Evolutionary conservation across 2,113 vertebrate species (phyloP).

Genomic region (Diadophis punctatus): DNA sequence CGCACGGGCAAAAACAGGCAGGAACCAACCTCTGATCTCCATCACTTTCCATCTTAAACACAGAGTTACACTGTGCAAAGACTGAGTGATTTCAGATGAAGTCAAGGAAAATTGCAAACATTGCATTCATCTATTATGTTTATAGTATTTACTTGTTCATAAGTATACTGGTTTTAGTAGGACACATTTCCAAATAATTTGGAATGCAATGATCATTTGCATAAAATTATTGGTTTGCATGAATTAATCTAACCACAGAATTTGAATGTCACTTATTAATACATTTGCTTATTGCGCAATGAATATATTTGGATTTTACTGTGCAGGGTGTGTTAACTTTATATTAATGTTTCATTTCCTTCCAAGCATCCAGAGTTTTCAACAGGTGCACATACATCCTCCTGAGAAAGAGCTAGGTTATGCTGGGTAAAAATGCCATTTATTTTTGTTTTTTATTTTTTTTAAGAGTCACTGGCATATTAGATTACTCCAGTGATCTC

Average conservation of each 20-base stretch:
- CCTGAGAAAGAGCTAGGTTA: not conserved
- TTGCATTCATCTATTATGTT: not conserved
- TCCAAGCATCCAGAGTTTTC: not conserved
- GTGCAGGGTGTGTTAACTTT: not conserved
- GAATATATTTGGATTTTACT: not conserved
- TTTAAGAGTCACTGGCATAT: accelerated
- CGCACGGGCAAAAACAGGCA: no score
- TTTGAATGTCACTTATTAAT: not conserved
- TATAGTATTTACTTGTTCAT: not conserved
- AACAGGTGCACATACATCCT: not conserved
- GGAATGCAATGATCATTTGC: no score
- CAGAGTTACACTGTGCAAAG: not conserved
- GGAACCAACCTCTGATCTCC: no score
- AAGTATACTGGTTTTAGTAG: not conserved
- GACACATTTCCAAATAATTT: not conserved
- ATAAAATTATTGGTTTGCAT: not conserved
- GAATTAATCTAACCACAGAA: conserved; percentile 46
- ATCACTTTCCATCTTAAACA: not conserved
- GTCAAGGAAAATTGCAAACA: not conserved
- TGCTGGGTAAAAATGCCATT: not conserved
- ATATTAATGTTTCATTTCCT: not conserved
- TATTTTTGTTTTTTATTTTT: not conserved
- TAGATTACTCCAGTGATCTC: not conserved
- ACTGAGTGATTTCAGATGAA: not conserved
- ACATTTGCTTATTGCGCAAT: not conserved